Evolutionary conservation across 2,888 invertebrate species (phyloP).

Genomic region (Apamea sordens): DNA sequence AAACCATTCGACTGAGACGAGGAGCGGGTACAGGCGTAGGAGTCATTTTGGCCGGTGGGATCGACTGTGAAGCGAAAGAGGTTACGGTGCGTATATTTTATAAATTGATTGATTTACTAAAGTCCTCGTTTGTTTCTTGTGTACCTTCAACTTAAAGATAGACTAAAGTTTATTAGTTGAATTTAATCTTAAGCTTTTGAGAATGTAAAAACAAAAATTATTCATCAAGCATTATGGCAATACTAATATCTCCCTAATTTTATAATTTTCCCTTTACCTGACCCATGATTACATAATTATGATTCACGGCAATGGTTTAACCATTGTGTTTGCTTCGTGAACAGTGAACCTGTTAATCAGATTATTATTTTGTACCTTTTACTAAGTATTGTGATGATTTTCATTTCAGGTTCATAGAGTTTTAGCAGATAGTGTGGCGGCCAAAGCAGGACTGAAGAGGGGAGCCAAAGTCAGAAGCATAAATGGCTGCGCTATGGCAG

Average conservation of each 20-base stretch:
- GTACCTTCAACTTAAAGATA: neutral
- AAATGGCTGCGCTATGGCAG: slow-evolving; percentile 95
- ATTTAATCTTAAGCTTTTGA: neutral
- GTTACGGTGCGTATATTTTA: slow-evolving; percentile 92
- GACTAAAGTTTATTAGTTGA: neutral
- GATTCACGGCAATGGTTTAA: neutral
- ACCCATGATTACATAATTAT: neutral
- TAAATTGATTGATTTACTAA: neutral
- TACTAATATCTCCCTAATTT: neutral
- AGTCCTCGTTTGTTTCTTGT: neutral
- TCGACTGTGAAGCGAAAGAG: slow-evolving; percentile 97
- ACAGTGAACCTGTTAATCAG: neutral
- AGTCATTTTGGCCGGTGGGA: slow-evolving; percentile 96
- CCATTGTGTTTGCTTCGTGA: neutral
- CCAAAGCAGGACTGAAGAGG: slow-evolving; percentile 96
- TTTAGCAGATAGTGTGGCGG: slow-evolving; percentile 95
- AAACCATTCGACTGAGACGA: slow-evolving; percentile 80
- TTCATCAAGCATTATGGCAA: neutral
- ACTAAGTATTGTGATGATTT: neutral
- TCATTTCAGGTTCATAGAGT: slow-evolving; percentile 95
- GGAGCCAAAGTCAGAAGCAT: slow-evolving; percentile 97
- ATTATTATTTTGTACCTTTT: neutral
- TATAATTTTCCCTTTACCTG: neutral
- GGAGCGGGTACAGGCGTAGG: slow-evolving; percentile 93
- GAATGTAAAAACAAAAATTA: neutral